These are phyloP conservation scores for Neomonachus schauinslandi DNA, from an alignment of 2,113 vertebrate genomes.

Conservation along the genomic window DNA sequence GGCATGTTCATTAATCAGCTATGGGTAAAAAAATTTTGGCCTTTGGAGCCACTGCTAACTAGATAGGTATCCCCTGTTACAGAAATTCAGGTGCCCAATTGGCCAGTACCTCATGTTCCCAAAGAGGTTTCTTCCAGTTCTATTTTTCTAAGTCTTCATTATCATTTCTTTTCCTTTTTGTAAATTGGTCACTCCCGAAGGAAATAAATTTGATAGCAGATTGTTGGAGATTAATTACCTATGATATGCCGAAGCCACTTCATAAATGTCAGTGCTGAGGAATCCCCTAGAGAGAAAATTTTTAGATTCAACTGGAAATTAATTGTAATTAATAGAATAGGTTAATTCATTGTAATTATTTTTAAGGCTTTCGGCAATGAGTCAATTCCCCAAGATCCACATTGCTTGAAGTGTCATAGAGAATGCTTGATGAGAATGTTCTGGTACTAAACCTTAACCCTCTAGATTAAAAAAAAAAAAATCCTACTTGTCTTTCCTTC, in stretches of 20 bases:
- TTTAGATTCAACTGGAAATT: constrained; percentile 74
- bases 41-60: background rate
- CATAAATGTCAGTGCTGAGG: constrained; percentile 64
- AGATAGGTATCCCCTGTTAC: background rate
- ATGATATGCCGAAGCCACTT: constrained; percentile 71
- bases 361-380: constrained; percentile 79
- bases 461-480: constrained; percentile 43
- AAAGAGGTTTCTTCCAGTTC: background rate
- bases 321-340: constrained; percentile 81
- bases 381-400: constrained; percentile 69
- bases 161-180: constrained; percentile 42
- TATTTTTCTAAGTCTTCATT: constrained; percentile 34
- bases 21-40: background rate
- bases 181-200: constrained; percentile 71
- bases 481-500: constrained; percentile 57
- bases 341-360: constrained; percentile 81
- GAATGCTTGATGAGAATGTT: constrained; percentile 64
- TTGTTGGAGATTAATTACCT: constrained; percentile 73
- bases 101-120: background rate
- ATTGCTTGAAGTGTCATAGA: constrained; percentile 59
- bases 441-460: constrained; percentile 70
- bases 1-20: background rate
- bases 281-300: constrained; percentile 67
- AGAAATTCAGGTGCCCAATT: background rate
- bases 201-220: constrained; percentile 70